Conservation (phyloP, 2,797 vertebrate species). For the Momotus momota region DNA sequence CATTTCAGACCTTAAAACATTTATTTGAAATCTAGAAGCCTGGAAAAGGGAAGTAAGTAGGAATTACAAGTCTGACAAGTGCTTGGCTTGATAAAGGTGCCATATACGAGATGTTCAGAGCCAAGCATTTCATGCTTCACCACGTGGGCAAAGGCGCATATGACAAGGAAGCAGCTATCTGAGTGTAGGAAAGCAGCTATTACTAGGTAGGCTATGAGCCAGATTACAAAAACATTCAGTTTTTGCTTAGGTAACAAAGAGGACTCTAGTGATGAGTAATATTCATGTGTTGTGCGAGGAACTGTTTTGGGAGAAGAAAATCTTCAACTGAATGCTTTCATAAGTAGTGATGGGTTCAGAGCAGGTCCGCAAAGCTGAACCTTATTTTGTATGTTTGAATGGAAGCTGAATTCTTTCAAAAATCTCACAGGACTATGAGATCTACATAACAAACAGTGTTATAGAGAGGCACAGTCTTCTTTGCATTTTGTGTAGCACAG, state of each 20-base stretch:
- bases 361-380: not conserved
- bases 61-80: not conserved
- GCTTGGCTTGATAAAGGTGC: rapidly evolving
- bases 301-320: not conserved
- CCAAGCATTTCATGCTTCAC: not conserved
- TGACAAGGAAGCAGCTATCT: not conserved
- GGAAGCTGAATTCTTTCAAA: not conserved
- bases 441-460: not conserved
- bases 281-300: not conserved
- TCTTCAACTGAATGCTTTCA: not conserved
- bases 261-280: not conserved
- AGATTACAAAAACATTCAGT: not conserved
- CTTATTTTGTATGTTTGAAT: not conserved
- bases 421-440: not conserved
- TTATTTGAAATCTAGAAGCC: not conserved
- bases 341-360: not conserved
- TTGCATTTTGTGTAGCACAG: not conserved
- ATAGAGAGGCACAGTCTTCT: not conserved
- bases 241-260: not conserved
- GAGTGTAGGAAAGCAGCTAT: not conserved
- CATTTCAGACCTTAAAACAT: not conserved
- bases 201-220: not conserved
- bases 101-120: rapidly evolving
- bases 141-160: rapidly evolving
- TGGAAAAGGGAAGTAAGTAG: not conserved